A percentile compares a stretch with the other conserved stretches of the same genome.
Conservation (phyloP, 2,888 invertebrate genomes). For the Schrankia costaestrigalis region DNA sequence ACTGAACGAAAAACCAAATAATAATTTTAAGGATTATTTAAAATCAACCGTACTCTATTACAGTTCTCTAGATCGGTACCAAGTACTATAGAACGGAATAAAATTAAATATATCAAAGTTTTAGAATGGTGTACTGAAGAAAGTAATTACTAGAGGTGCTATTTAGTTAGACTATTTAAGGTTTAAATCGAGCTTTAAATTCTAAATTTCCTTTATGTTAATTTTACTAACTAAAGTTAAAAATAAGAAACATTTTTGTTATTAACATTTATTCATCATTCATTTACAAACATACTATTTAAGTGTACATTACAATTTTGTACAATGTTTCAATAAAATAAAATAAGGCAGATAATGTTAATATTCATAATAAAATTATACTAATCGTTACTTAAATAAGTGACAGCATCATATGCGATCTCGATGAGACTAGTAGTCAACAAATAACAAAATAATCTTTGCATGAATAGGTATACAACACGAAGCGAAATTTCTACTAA, state of each 20-base stretch:
- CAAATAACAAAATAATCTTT: constrained; percentile 48
- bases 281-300: constrained; percentile 71
- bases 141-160: no score
- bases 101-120: no score
- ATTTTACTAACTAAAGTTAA: no score
- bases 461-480: constrained; percentile 48
- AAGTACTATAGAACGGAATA: no score
- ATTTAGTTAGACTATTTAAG: no score
- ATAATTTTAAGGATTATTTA: no score
- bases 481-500: constrained; percentile 22
- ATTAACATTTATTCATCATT: constrained; percentile 74
- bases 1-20: no score
- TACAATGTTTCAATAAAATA: constrained; percentile 50
- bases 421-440: constrained; percentile 67
- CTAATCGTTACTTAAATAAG: constrained; percentile 34
- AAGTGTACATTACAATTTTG: constrained; percentile 73
- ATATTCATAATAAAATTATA: constrained; percentile 54
- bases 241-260: constrained; percentile 46
- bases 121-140: no score
- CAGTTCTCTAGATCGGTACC: no score
- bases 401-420: constrained; percentile 73
- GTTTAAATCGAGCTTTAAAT: no score
- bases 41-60: no score
- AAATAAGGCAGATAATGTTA: constrained; percentile 60
- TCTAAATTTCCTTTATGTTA: no score